Evolutionary conservation across 2,113 vertebrate genomes (phyloP).

Genomic region (Falcunculus frontatus): DNA sequence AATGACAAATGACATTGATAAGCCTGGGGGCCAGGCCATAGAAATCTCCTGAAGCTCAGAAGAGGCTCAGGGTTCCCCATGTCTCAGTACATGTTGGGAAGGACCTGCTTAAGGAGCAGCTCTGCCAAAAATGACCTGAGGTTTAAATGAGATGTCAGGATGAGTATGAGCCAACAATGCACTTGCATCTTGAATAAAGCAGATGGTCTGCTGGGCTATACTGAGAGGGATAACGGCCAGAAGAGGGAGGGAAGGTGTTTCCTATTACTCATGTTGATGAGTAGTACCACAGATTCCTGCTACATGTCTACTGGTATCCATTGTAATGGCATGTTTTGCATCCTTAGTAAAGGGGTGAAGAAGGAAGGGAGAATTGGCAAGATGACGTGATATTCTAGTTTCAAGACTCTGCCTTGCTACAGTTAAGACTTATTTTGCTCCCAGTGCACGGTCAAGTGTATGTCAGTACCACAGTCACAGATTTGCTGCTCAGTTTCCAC

Average conservation of each 20-base stretch:
- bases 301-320: not conserved
- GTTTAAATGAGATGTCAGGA: not conserved
- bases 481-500: not conserved
- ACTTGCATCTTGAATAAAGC: not conserved
- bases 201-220: not conserved
- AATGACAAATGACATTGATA: not conserved
- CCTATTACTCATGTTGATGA: not conserved
- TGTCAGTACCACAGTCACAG: not conserved
- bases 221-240: not conserved
- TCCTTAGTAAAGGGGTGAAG: not conserved
- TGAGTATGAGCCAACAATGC: not conserved
- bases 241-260: not conserved
- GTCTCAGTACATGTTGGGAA: not conserved
- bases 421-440: not conserved
- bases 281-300: not conserved
- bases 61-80: not conserved
- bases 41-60: not conserved
- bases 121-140: not conserved
- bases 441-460: accelerated
- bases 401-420: not conserved
- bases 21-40: not conserved
- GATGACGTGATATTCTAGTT: not conserved
- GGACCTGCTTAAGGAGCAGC: not conserved
- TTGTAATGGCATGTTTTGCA: not conserved
- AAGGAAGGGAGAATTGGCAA: not conserved